These are phyloP conservation scores for Tinea trinotella DNA, from an alignment of 2,888 invertebrate species.

Conservation along the genomic window DNA sequence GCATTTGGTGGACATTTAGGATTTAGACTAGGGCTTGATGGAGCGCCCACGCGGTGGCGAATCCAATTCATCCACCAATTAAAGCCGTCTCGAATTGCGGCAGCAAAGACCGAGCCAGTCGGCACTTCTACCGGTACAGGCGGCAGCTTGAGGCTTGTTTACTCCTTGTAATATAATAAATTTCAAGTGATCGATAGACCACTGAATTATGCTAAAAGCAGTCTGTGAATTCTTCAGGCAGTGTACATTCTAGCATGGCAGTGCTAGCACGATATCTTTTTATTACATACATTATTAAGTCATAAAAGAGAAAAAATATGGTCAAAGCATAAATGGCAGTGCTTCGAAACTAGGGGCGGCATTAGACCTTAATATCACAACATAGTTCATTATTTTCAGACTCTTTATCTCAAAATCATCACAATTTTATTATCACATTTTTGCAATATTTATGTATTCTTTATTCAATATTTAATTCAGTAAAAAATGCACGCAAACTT, in stretches of 20 bases:
- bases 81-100: conserved; percentile 66
- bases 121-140: conserved; percentile 15
- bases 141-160: conserved; percentile 27
- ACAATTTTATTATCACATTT: not conserved
- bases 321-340: not conserved
- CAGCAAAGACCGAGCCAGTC: conserved; percentile 30
- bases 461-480: too few relatives aligned
- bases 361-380: not conserved
- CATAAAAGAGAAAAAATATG: not conserved
- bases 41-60: conserved; percentile 56
- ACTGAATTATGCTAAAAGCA: conserved; percentile 12
- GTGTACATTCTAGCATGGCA: not conserved
- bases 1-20: not conserved
- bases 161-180: not conserved
- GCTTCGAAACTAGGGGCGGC: not conserved
- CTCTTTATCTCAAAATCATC: not conserved
- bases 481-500: not conserved
- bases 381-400: not conserved
- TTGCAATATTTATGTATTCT: not conserved
- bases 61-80: conserved; percentile 65
- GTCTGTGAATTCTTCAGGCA: not conserved
- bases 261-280: not conserved
- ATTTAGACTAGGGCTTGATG: conserved; percentile 61
- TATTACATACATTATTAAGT: not conserved
- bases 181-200: not conserved